phyloP scores from a whole-genome alignment of 2,113 vertebrate species.

The Sinocyclocheilus rhinocerous region DNA sequence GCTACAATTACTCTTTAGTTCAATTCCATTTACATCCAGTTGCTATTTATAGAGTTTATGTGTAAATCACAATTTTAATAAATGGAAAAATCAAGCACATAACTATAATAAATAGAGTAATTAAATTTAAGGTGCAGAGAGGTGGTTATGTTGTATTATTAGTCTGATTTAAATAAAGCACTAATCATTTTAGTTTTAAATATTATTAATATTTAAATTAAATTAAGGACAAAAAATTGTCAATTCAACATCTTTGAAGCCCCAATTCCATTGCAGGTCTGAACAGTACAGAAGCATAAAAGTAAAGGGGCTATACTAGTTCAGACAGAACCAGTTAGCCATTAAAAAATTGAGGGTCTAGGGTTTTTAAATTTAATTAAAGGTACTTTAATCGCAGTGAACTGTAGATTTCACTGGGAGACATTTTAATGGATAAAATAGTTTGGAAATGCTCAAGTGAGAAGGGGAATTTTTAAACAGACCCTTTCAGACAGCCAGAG shows the following conservation, averaged over 20 bases:
- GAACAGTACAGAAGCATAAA: neutral
- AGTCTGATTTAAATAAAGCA: neutral
- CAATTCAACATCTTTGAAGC: neutral
- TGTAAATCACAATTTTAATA: constrained; percentile 12
- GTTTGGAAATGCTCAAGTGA: constrained; percentile 21
- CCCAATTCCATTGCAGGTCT: neutral
- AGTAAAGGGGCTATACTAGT: neutral
- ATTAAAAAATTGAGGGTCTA: constrained; percentile 17
- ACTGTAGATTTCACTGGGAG: constrained; percentile 25
- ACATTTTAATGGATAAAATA: constrained; percentile 28
- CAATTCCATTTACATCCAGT: neutral
- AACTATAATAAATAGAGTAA: neutral
- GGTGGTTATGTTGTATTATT: neutral
- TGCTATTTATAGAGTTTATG: neutral
- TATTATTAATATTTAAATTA: neutral
- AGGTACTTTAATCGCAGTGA: constrained; percentile 4
- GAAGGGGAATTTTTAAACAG: constrained; percentile 27
- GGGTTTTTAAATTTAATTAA: constrained; percentile 14
- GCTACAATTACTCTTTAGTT: neutral
- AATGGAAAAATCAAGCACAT: neutral
- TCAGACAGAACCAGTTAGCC: neutral
- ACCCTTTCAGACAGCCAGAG: constrained; percentile 27
- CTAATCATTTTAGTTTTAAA: neutral
- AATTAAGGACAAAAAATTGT: neutral
- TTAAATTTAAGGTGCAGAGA: neutral